Percentiles rank a stretch among this genome's conserved stretches.
Conservation (phyloP, 2,797 vertebrate genomes). For the Sphenodon punctatus region DNA sequence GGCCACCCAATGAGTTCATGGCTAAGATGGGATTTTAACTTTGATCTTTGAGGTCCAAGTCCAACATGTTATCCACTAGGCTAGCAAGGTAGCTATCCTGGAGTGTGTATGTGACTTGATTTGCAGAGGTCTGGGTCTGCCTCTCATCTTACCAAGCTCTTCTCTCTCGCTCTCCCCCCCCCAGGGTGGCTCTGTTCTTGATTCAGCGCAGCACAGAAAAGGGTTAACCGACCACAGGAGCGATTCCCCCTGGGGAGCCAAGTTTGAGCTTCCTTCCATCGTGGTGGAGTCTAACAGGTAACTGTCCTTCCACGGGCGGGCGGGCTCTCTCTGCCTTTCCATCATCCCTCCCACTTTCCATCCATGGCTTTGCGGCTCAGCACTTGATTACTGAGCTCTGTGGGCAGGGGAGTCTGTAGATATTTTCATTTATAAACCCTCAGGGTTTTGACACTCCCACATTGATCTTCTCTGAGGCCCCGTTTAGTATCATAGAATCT, state of each 20-base stretch:
- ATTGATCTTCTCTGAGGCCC: too few relatives aligned
- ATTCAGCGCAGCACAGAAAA: constrained; percentile 13
- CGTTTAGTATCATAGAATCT: too few relatives aligned
- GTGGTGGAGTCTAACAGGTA: constrained; percentile 69
- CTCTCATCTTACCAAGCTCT: neutral
- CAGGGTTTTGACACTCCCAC: too few relatives aligned
- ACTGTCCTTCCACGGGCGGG: neutral
- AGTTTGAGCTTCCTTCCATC: constrained; percentile 34
- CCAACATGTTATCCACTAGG: too few relatives aligned
- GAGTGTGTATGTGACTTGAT: neutral
- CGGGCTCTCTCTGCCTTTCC: neutral
- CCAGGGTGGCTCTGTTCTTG: constrained; percentile 47
- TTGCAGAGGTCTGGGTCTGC: neutral
- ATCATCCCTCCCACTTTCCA: neutral
- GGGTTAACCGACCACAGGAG: constrained; percentile 32
- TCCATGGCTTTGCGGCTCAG: neutral
- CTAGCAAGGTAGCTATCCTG: too few relatives aligned
- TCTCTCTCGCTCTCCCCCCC: neutral
- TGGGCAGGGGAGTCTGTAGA: neutral
- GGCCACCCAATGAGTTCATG: too few relatives aligned
- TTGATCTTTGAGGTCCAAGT: too few relatives aligned
- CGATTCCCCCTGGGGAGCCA: constrained; percentile 3
- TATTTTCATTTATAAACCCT: neutral
- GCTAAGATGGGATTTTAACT: too few relatives aligned
- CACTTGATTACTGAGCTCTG: neutral